Base-by-base conservation (phyloP, 2,888 invertebrate genomes). In the Quadroppia sp. region DNA sequence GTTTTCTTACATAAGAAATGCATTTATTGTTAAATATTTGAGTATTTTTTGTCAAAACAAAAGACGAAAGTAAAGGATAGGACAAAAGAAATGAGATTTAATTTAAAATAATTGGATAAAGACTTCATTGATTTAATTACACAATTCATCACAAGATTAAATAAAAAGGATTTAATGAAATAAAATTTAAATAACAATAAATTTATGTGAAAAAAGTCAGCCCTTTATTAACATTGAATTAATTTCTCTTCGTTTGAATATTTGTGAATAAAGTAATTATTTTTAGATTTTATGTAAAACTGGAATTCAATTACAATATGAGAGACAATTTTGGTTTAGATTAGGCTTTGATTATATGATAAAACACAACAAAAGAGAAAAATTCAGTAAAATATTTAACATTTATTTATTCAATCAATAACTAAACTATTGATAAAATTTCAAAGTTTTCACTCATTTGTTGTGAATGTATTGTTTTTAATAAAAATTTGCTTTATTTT, bases 181-280 rank as follows among this genome's bases (percentile, higher is more conserved):
- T 36, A 36, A 28, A 59, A 59, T 59, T 59, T 23, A 17, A 53
- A 53, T 53, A 53, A 30, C 25, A 59, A 59, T 28, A 30, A 7
- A 30, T 23, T 53, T 36, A 7, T 2, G 25, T 23, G 3, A 53
- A 53, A 23, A 23, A 2, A 53, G 4, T 23, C 20, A 53, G 23
- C 15, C 50, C 20, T 28, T 30, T 28, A 28, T 59, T 59, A 28
- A 59, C 28, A 59, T 28, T 28, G 28, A 59, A 30, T 59, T 28
- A 59, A 25, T 23, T 59, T 30, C 11, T 28, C 11, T 28, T 59
- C 7, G 7, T 28, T 59, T 20, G 13, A 59, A 59, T 59, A 59
- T 59, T 59, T 59, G 7, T 15, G 7, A 9, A 28, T 28, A 9
- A 59, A 28, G 15, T 59, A 59, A 28, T 28, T 13, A 28, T 15